These are phyloP conservation scores for Falco berigora DNA, from an alignment of 2,797 vertebrate species.

Conservation along the genomic window DNA sequence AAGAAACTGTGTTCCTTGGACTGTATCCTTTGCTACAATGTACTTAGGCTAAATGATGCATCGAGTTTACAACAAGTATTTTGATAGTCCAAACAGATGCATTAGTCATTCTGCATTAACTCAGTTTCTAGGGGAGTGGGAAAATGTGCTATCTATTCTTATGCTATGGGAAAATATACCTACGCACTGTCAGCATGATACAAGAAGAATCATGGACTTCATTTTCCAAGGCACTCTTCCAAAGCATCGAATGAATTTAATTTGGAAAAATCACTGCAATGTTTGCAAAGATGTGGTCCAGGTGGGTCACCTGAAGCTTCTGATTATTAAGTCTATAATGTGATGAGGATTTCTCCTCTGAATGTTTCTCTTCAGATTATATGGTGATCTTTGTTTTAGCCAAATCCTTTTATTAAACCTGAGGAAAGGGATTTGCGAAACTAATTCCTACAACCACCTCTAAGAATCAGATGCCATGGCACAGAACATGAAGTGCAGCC, in stretches of 20 bases:
- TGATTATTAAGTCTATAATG: neutral
- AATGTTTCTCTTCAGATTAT: neutral
- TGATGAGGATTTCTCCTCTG: neutral
- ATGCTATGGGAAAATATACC: neutral
- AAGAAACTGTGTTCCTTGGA: slow-evolving; percentile 42
- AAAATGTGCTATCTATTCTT: neutral
- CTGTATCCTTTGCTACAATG: neutral
- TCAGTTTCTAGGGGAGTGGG: neutral
- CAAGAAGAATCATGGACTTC: neutral
- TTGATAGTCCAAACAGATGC: slow-evolving; percentile 15
- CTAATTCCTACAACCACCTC: neutral
- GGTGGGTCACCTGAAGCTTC: neutral
- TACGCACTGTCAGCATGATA: neutral
- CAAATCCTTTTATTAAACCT: neutral
- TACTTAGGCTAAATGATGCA: neutral
- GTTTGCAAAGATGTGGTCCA: neutral
- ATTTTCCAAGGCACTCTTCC: neutral
- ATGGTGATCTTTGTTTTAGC: neutral
- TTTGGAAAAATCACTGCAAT: neutral
- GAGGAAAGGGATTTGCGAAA: neutral
- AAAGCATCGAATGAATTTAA: neutral
- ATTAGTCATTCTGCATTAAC: slow-evolving; percentile 17
- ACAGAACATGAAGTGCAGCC: neutral
- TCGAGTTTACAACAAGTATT: neutral
- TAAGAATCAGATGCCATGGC: neutral